A percentile compares a stretch with the other conserved stretches of the same genome.
These are phyloP conservation scores for Pachydiplax longipennis DNA, from an alignment of 2,888 invertebrate genomes.

Conservation along the genomic window DNA sequence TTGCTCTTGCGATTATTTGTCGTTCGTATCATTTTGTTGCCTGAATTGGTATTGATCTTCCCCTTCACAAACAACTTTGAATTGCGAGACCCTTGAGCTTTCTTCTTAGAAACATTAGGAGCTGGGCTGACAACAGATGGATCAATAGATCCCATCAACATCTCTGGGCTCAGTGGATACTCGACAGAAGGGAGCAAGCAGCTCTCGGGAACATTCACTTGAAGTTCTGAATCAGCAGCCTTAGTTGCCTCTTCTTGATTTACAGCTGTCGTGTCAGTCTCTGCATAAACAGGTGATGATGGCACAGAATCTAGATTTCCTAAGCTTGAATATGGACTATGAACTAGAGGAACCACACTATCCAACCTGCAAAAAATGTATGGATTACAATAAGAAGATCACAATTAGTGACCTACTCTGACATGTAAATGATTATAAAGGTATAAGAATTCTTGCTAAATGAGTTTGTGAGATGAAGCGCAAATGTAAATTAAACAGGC, in stretches of 20 bases:
- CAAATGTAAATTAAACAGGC: not conserved
- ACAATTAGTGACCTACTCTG: not conserved
- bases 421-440: not conserved
- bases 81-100: not conserved
- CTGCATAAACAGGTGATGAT: not conserved
- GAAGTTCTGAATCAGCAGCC: not conserved
- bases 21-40: not conserved
- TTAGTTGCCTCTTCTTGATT: not conserved
- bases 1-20: conserved; percentile 3
- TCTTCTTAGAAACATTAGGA: not conserved
- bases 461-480: not conserved
- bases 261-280: not conserved
- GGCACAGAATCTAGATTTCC: conserved; percentile 27
- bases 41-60: not conserved
- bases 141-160: conserved; percentile 36
- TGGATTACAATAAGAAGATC: not conserved
- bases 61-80: not conserved
- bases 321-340: conserved; percentile 30
- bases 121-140: conserved; percentile 27
- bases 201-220: not conserved
- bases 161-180: conserved; percentile 24
- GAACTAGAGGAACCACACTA: conserved; percentile 34
- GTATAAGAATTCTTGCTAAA: not conserved
- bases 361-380: conserved; percentile 16
- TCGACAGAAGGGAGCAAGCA: conserved; percentile 18